A percentile compares a stretch with the other conserved stretches of the same genome.
Evolutionary conservation across 1,140 invertebrate species (phyloP).

Genomic region (Dendrolimus punctatus): DNA sequence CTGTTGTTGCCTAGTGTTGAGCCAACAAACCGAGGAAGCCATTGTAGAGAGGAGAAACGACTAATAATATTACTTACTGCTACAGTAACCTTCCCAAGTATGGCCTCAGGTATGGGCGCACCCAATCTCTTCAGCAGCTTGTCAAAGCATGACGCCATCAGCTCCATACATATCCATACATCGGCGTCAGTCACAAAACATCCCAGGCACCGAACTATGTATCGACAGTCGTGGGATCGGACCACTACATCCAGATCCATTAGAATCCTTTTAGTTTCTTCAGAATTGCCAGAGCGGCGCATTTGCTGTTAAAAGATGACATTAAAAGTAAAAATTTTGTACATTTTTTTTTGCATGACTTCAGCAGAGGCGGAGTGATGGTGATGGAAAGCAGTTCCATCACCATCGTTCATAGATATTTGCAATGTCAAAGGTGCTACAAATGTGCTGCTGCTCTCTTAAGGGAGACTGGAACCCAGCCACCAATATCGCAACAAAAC

Average conservation of each 20-base stretch:
- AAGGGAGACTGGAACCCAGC: too few species aligned
- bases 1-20: too few species aligned
- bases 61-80: constrained; percentile 78
- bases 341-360: too few species aligned
- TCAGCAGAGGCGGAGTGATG: too few species aligned
- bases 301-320: constrained; percentile 83
- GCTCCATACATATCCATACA: constrained; percentile 95
- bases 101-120: constrained; percentile 92
- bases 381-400: too few species aligned
- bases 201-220: constrained; percentile 97
- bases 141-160: constrained; percentile 98
- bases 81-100: constrained; percentile 96
- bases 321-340: too few species aligned
- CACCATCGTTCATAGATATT: too few species aligned
- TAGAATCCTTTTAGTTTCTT: constrained; percentile 98
- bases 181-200: constrained; percentile 96
- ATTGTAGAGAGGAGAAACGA: neutral
- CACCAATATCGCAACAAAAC: too few species aligned
- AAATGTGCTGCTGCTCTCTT: too few species aligned
- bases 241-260: constrained; percentile 99
- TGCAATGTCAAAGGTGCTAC: too few species aligned
- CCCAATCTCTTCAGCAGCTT: constrained; percentile 92
- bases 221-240: constrained; percentile 96
- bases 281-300: constrained; percentile 94
- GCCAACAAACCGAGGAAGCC: too few species aligned